Conservation (phyloP, 2,113 vertebrate species). For the Tachysurus vachellii region DNA sequence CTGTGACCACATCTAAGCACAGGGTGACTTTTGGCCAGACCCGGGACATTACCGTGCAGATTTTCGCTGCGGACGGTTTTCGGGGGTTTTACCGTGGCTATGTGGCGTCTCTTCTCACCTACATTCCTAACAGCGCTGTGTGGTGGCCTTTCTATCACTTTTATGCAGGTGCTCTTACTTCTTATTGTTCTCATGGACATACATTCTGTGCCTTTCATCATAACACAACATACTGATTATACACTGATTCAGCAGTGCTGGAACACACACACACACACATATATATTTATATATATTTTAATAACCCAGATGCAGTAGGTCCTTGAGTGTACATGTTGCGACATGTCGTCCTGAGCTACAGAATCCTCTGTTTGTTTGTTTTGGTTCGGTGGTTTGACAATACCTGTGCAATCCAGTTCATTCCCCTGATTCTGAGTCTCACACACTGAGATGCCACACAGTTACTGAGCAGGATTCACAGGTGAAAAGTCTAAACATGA, state of each 20-base stretch:
- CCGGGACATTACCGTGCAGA: constrained; percentile 87
- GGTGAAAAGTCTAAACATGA: not conserved
- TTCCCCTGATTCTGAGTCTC: not conserved
- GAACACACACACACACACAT: not conserved
- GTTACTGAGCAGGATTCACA: not conserved
- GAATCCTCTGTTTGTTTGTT: not conserved
- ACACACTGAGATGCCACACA: not conserved
- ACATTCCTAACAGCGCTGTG: constrained; percentile 95
- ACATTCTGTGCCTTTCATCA: not conserved
- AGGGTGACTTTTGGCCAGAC: constrained; percentile 83
- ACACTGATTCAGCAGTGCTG: too few species aligned
- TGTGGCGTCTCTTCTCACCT: constrained; percentile 91
- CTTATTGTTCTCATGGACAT: not conserved
- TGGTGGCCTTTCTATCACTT: constrained; percentile 99
- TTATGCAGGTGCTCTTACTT: constrained; percentile 81
- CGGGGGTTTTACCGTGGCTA: constrained; percentile 94
- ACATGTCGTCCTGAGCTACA: not conserved
- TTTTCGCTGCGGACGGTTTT: constrained; percentile 85
- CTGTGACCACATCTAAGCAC: constrained; percentile 58
- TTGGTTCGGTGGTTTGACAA: not conserved
- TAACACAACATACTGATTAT: not conserved
- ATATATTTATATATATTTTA: too few species aligned
- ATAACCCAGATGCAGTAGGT: not conserved
- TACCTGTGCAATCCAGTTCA: not conserved
- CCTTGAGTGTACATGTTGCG: not conserved